Evolutionary conservation across 2,888 invertebrate species (phyloP).

Genomic region (Acrocyrtus sp.): DNA sequence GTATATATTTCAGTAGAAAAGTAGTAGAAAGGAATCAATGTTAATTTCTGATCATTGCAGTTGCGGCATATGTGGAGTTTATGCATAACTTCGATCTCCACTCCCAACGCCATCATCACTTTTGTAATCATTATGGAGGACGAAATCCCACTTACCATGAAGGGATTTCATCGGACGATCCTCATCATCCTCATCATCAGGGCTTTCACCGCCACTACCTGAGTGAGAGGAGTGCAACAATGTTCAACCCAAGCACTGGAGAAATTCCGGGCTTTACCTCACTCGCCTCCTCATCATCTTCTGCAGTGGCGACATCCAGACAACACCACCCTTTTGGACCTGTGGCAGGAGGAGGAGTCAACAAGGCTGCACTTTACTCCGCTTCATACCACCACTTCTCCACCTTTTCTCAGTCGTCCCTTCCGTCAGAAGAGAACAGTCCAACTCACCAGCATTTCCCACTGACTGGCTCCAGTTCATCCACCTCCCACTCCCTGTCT

Average conservation of each 20-base stretch:
- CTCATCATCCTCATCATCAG: conserved; percentile 10
- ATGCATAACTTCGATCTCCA: conserved; percentile 63
- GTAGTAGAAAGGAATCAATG: too few relatives aligned
- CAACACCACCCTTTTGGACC: conserved; percentile 10
- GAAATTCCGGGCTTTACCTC: conserved; percentile 41
- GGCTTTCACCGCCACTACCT: conserved; percentile 52
- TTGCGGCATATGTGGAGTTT: conserved; percentile 63
- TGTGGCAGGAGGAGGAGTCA: conserved; percentile 19
- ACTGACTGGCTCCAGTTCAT: conserved; percentile 28
- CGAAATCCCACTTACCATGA: conserved; percentile 47
- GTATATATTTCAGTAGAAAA: too few relatives aligned
- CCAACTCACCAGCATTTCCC: conserved; percentile 50
- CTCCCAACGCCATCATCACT: conserved; percentile 58
- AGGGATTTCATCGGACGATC: conserved; percentile 22
- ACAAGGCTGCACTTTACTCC: conserved; percentile 42
- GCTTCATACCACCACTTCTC: conserved; percentile 60
- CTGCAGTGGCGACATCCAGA: conserved; percentile 10
- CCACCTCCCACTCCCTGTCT: conserved; percentile 37
- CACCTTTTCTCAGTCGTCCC: conserved; percentile 42
- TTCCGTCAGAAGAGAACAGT: conserved; percentile 52
- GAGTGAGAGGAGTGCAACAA: conserved; percentile 53
- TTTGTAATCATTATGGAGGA: conserved; percentile 59
- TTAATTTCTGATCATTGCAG: too few relatives aligned
- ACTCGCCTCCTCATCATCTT: conserved; percentile 15
- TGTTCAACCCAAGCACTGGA: conserved; percentile 54